These are phyloP conservation scores for Cavia aperea DNA, from an alignment of 2,113 vertebrate genomes.

Conservation along the genomic window DNA sequence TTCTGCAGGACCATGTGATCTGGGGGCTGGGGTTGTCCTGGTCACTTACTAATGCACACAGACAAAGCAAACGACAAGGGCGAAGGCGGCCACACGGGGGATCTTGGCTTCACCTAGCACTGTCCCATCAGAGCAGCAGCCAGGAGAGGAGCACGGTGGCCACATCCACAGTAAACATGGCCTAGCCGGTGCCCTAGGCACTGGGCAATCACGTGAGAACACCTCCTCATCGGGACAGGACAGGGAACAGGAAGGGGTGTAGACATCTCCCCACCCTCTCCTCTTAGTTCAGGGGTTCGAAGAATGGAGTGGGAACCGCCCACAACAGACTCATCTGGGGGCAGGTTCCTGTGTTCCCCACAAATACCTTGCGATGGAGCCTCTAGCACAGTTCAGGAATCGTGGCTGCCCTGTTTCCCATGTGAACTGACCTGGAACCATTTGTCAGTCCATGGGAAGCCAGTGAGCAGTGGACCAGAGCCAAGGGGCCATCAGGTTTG, in stretches of 20 bases:
- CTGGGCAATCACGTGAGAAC: not conserved
- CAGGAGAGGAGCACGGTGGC: not conserved
- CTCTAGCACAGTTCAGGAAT: not conserved
- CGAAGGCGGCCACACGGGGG: fast-evolving
- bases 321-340: not conserved
- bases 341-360: not conserved
- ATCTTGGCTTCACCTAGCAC: not conserved
- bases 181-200: not conserved
- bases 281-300: not conserved
- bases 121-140: not conserved
- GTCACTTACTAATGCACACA: not conserved
- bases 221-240: not conserved
- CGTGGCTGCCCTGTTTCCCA: not conserved
- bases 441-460: not conserved
- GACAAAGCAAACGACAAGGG: not conserved
- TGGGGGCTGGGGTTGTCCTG: not conserved
- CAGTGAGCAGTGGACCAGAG: not conserved
- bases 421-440: not conserved
- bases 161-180: not conserved
- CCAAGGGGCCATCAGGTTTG: not conserved
- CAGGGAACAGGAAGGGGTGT: not conserved
- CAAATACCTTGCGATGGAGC: not conserved
- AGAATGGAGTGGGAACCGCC: not conserved
- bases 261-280: not conserved
- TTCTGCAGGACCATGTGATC: not conserved